Evolutionary conservation across 2,888 invertebrate genomes (phyloP), one percentile per base, ranked within the genome.

Genomic region (Pyrocoelia pectoralis): DNA sequence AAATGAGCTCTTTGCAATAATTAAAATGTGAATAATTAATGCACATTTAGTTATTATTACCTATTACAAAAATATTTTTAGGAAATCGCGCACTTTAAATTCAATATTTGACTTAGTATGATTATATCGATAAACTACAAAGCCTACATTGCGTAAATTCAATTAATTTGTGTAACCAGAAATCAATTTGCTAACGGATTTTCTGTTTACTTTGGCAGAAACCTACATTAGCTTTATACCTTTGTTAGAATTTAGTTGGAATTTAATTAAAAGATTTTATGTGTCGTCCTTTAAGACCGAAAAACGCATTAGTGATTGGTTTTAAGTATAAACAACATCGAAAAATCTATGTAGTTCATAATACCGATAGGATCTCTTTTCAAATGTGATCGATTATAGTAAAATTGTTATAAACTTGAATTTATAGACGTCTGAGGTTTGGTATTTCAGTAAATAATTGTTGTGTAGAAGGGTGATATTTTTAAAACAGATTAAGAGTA

Each of bases 141-240:
- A 46, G 18, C 6, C n/a, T 15, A 46, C 18, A 46, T 46, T 46
- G 46, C 18, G 46, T 18, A 46, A 46, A 46, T 46, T 46, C 46
- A 46, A 46, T 46, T 46, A 46, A 46, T 46, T 46, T 18, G 46
- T 46, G 17, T 15, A 46, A 46, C 46, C 46, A 46, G 46, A 46
- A 46, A 46, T 46, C 46, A 46, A 46, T 46, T 46, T 46, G 46
- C 46, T 46, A 46, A 46, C 46, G 17, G 17, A 15, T 46, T 46
- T 46, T 17, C 46, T 17, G 46, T 46, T 46, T 46, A 46, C 46
- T 46, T 46, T 46, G 17, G 17, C 46, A 10, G 17, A 46, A 17
- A 46, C 46, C 46, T 46, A 17, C 18, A 46, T 46, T 18, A 46
- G 18, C 46, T 46, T 46, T 46, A 46, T 46, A 46, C 46, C 17